Base-by-base conservation (phyloP, 23 tunicate species). In the Phallusia fumigata region DNA sequence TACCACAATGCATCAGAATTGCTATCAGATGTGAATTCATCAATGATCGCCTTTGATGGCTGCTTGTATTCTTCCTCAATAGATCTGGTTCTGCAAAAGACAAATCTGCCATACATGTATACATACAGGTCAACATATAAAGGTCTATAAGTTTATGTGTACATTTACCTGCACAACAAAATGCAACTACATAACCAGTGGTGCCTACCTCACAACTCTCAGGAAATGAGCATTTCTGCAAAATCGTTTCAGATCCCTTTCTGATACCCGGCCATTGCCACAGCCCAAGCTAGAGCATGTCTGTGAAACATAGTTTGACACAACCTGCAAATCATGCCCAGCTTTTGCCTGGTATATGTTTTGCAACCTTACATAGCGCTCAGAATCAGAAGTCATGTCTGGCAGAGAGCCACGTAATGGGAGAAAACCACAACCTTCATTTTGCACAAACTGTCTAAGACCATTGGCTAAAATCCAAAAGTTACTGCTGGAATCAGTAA, bases 331-430 rank as follows among this genome's bases (percentile, higher is more conserved):
- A 36, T 97, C 99, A 45, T 50, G 47, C 31, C 80, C 88, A 21
- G 95, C 92, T 86, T 87, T 86, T 15, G 81, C 84, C 58, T 84
- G 87, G 82, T 97, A 97, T 26, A 97, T 84, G 26, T 87, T 86
- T 76, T 88, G 94, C 76, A 97, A 72, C 53, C 80, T 81, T n/a
- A 97, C 83, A 72, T 92, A 97, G 21, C 89, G 72, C 35, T 97
- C 95, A 22, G 99, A 97, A 69, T 97, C 99, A 2, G 99, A 92
- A 74, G 91, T 79, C 99, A 97, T 97, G 77, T 97, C 99, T 6
- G 99, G 99, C 0, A 97, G 53, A 12, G 88, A 80, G 30, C 95
- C 94, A 8, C 89, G 77, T 12, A 92, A 81, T 0, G 99, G 99
- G 18, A 97, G 82, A 19, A 82, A 65, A 0, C 81, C 76, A 52